Evolutionary conservation across 2,113 vertebrate species (phyloP).

Genomic region (Nycticryphes semicollaris): DNA sequence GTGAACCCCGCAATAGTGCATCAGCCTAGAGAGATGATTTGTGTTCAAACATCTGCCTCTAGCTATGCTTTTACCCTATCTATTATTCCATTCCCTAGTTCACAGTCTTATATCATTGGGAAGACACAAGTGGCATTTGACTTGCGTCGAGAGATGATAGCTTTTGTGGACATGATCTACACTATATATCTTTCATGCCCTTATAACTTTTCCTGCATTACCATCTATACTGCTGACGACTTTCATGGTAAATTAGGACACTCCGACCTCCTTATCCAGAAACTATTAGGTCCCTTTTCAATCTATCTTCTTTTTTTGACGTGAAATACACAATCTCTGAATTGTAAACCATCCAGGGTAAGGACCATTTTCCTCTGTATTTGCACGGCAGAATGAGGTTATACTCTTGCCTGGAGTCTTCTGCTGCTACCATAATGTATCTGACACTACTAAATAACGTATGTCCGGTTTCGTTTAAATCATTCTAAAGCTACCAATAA

Average conservation of each 20-base stretch:
- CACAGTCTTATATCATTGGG: slow-evolving; percentile 16
- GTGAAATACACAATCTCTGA: not conserved
- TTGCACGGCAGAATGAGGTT: not conserved
- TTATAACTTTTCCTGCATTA: slow-evolving; percentile 4
- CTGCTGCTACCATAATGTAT: not conserved
- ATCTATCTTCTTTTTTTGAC: not conserved
- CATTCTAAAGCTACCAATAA: not conserved
- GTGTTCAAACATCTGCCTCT: slow-evolving; percentile 33
- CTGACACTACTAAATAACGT: not conserved
- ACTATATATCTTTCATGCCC: not conserved
- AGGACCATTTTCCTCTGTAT: not conserved
- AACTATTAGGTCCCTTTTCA: not conserved
- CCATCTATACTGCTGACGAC: not conserved
- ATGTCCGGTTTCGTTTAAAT: not conserved
- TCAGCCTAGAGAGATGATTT: slow-evolving; percentile 44
- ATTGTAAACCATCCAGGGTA: not conserved
- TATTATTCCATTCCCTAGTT: slow-evolving; percentile 16
- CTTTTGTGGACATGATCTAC: not conserved
- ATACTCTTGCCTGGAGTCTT: not conserved
- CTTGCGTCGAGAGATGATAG: not conserved
- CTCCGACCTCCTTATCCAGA: not conserved
- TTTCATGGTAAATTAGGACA: slow-evolving; percentile 15
- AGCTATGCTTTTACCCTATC: not conserved
- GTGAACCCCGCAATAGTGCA: not conserved
- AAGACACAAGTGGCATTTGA: slow-evolving; percentile 57